A percentile compares a stretch with the other conserved stretches of the same genome.
Evolutionary conservation across 2,888 invertebrate genomes (phyloP).

Genomic region (Heliconius aoede): DNA sequence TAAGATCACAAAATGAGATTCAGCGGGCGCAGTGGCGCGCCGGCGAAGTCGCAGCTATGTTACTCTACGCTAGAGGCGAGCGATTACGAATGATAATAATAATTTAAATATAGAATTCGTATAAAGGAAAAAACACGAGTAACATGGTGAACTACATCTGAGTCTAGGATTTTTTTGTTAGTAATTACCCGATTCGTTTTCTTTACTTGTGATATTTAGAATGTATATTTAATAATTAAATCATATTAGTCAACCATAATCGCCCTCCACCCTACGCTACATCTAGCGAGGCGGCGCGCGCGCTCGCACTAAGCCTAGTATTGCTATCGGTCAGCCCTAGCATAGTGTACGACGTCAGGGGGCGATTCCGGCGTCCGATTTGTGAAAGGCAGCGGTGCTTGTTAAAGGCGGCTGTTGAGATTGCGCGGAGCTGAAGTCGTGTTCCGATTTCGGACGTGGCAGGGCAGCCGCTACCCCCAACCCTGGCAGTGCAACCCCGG

Average conservation of each 20-base stretch:
- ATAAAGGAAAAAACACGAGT: neutral
- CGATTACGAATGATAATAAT: slow-evolving; percentile 19
- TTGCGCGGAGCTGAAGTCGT: slow-evolving; percentile 89
- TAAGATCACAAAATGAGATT: slow-evolving; percentile 85
- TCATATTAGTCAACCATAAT: slow-evolving; percentile 15
- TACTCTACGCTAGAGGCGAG: slow-evolving; percentile 55
- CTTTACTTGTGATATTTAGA: neutral
- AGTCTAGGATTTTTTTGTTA: neutral
- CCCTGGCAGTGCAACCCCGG: slow-evolving; percentile 88
- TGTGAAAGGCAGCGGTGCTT: slow-evolving; percentile 86
- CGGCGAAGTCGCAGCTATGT: slow-evolving; percentile 82
- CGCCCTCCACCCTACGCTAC: slow-evolving; percentile 73
- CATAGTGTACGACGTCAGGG: slow-evolving; percentile 89
- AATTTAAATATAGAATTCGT: neutral
- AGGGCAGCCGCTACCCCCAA: slow-evolving; percentile 84
- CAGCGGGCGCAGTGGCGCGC: slow-evolving; percentile 75
- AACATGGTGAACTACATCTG: neutral
- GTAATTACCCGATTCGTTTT: neutral
- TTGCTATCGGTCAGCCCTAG: slow-evolving; percentile 83
- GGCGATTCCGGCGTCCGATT: slow-evolving; percentile 91
- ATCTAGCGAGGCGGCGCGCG: slow-evolving; percentile 73
- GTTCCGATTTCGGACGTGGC: slow-evolving; percentile 92
- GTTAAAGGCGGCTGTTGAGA: slow-evolving; percentile 81
- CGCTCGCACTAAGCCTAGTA: slow-evolving; percentile 82
- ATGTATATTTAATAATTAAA: neutral